Percentiles rank a stretch among this genome's conserved stretches.
These are phyloP conservation scores for Archocentrus centrarchus DNA, from an alignment of 2,113 vertebrate genomes.

Conservation along the genomic window DNA sequence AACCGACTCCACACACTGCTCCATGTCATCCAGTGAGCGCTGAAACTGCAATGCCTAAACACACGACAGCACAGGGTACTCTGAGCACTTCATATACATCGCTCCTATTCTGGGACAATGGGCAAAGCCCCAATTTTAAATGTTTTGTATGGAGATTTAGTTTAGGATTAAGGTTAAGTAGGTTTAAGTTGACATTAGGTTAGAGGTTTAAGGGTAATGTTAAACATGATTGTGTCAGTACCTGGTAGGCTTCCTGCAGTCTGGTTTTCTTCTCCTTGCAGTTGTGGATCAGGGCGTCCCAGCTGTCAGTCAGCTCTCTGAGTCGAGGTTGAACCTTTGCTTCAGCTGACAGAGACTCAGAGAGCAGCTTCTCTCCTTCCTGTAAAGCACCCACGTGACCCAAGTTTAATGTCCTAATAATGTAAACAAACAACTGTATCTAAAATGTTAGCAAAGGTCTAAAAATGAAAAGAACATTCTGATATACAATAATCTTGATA, in stretches of 20 bases:
- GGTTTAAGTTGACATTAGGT: not conserved
- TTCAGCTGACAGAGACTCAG: constrained; percentile 66
- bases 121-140: not conserved
- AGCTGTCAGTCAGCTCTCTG: constrained; percentile 84
- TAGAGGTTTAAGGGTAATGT: not conserved
- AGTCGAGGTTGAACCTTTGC: constrained; percentile 81
- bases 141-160: not conserved
- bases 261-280: constrained; percentile 82
- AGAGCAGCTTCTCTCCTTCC: constrained; percentile 87
- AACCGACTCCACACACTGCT: constrained; percentile 83
- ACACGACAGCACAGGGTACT: not conserved
- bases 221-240: constrained; percentile 44
- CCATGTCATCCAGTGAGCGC: constrained; percentile 82
- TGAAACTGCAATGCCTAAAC: constrained; percentile 85
- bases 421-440: not conserved
- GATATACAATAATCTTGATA: not conserved
- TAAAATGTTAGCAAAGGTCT: not conserved
- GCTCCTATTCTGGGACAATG: not conserved
- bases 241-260: constrained; percentile 87
- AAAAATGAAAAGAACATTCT: not conserved
- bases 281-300: constrained; percentile 84
- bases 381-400: constrained; percentile 41
- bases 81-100: not conserved
- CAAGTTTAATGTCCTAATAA: not conserved
- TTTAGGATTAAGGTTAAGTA: not conserved